Base-by-base conservation (phyloP, 2,797 vertebrate species). In the Sebastolobus alascanus region DNA sequence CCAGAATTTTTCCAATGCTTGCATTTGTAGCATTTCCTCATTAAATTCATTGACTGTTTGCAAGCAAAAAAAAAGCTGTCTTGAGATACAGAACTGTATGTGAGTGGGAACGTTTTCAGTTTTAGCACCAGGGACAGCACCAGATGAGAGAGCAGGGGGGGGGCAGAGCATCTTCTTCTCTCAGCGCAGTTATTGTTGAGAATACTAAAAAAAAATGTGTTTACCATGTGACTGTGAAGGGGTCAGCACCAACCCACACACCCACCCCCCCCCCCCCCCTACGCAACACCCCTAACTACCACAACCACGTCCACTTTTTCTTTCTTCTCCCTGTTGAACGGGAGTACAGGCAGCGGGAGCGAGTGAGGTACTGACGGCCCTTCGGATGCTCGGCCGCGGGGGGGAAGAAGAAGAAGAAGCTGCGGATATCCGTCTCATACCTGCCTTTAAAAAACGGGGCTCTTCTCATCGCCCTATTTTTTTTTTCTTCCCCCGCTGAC, bases 341-440 rank as follows among this genome's bases (percentile, higher is more conserved):
- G 87, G 83, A 79, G 81, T 10, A 67, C 52, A 20, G 84, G 79
- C 43, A 80, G 72, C 66, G 58, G 77, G 86, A 83, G 74, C 73
- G 87, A 79, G 83, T 69, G 80, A 91, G 87, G 79, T n/a, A 61
- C 82, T 56, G 70, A 68, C 89, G 83, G 87, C 90, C 87, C 73
- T 81, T 87, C 84, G 84, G 93, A 93, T 91, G 92, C 88, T 89
- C 79, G 75, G 79, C 70, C 82, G 88, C 87, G 71, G 84, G 78
- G 68, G 75, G 25, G 25, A 25, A 25, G 25, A 25, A 25, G 25
- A 25, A 80, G 78, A 84, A 79, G 75, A 88, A 60, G 91, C 91
- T 87, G 87, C 93, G 89, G 94, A 94, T 93, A 90, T 86, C 92
- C 87, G 82, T 75, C 86, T 85, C 75, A 31, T 87, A 90, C 91